Conservation (phyloP, 2,113 vertebrate species). For the Aphelocoma coerulescens region DNA sequence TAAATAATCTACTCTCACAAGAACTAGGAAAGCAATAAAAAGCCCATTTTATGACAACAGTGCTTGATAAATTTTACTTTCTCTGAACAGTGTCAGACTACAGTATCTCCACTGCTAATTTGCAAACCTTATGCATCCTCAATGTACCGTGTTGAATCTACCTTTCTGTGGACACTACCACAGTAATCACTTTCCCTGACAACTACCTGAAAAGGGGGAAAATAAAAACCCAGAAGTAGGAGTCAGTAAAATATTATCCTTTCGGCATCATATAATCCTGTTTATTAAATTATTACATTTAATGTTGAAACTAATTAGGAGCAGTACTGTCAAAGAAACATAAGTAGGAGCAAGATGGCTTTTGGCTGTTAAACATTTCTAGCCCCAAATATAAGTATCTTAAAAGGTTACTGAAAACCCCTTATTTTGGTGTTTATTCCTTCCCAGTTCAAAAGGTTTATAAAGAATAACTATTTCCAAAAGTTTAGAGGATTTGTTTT, state of each 20-base stretch:
- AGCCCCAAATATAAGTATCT: not conserved
- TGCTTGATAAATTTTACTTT: not conserved
- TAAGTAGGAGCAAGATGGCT: not conserved
- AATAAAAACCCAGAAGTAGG: not conserved
- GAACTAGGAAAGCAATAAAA: not conserved
- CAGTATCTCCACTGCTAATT: not conserved
- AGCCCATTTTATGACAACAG: not conserved
- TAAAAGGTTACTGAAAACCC: not conserved
- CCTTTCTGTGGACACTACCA: not conserved
- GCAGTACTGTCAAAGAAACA: not conserved
- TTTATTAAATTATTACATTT: not conserved
- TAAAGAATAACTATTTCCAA: not conserved
- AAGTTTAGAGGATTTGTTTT: not conserved
- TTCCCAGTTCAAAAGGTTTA: not conserved
- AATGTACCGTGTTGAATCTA: fast-evolving
- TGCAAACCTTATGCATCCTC: not conserved
- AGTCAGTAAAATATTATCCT: not conserved
- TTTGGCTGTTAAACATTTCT: not conserved
- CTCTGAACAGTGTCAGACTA: not conserved
- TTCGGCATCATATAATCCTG: not conserved
- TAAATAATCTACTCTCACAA: not conserved
- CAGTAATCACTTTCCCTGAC: not conserved
- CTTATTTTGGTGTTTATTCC: not conserved
- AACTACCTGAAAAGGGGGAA: not conserved
- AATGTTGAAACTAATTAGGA: not conserved